These are phyloP conservation scores for Clavelina lepadiformis DNA, from an alignment of 23 tunicate genomes.

Conservation along the genomic window DNA sequence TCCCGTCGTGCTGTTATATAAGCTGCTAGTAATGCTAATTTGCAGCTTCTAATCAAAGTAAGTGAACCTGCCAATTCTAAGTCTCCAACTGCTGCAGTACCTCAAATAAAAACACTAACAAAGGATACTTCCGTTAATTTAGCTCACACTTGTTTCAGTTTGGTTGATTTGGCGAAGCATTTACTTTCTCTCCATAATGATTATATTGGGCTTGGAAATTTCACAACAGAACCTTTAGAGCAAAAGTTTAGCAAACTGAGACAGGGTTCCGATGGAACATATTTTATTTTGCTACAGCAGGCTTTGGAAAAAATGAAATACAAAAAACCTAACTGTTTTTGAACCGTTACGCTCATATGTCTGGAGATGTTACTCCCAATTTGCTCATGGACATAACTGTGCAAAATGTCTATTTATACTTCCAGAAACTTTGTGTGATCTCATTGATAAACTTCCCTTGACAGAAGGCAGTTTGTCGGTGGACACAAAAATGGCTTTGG, in stretches of 20 bases:
- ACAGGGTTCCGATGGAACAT: constrained; percentile 10
- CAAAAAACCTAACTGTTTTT: too few relatives aligned
- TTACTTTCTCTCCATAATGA: not conserved
- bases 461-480: too few relatives aligned
- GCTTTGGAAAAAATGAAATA: not conserved
- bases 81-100: not conserved
- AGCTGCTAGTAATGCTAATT: constrained; percentile 1
- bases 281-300: constrained; percentile 5
- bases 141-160: constrained; percentile 1
- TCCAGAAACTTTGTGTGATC: too few relatives aligned
- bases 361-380: too few relatives aligned
- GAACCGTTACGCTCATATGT: too few relatives aligned
- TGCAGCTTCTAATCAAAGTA: not conserved
- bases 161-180: not conserved
- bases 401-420: too few relatives aligned
- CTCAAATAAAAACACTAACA: not conserved
- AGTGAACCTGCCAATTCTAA: not conserved
- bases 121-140: not conserved
- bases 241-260: constrained; percentile 2
- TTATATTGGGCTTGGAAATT: not conserved
- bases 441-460: too few relatives aligned
- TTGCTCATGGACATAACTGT: too few relatives aligned
- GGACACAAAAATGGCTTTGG: too few relatives aligned
- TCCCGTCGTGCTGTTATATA: constrained; percentile 3
- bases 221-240: constrained; percentile 11